Evolutionary conservation across 2,113 vertebrate species (phyloP), one percentile per base, ranked within the genome.

Genomic region (Phrynosoma platyrhinos): DNA sequence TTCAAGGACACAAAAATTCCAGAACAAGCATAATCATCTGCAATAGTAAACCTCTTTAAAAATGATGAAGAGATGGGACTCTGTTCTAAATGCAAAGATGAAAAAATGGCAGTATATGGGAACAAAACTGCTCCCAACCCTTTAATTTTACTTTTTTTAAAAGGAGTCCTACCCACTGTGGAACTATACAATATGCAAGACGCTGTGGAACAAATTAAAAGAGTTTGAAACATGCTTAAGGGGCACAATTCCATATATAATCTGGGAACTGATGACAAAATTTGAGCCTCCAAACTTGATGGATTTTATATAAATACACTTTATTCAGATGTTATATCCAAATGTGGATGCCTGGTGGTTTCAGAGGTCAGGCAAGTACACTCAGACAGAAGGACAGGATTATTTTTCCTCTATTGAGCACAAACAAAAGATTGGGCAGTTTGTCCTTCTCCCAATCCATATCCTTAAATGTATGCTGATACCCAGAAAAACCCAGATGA

Each of bases 61-160:
- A 82, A 25, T 30, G 4, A 82, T 55, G n/a, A 92, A 88, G 4
- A 86, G n/a, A 92, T 9, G 30, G 52, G 1, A 87, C 0, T 1
- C n/a, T 5, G 13, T 9, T 91, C 66, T 66, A 64, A 32, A 75
- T 68, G 27, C 30, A 52, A 25, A 91, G 88, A 82, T 30, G 36
- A 20, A 18, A 89, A 77, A 90, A 90, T 0, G 47, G 80, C 1
- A 58, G 79, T 47, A 2, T 1, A 52, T 25, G 2, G 78, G 5
- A 83, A 79, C 91, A 88, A 76, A 68, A 58, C 27, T 88, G 79
- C 69, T 30, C 25, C 89, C 40, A 84, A 84, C 23, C 23, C 86
- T 89, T 68, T 27, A 0, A 0, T 1, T 5, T 16, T 90, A 66
- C 23, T 78, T 30, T 72, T 86, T 2, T 20, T 36, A 36, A 21